Percentiles rank a stretch among this genome's conserved stretches.
phyloP scores from a whole-genome alignment of 2,888 invertebrate species.

The Isotomurus palustris region DNA sequence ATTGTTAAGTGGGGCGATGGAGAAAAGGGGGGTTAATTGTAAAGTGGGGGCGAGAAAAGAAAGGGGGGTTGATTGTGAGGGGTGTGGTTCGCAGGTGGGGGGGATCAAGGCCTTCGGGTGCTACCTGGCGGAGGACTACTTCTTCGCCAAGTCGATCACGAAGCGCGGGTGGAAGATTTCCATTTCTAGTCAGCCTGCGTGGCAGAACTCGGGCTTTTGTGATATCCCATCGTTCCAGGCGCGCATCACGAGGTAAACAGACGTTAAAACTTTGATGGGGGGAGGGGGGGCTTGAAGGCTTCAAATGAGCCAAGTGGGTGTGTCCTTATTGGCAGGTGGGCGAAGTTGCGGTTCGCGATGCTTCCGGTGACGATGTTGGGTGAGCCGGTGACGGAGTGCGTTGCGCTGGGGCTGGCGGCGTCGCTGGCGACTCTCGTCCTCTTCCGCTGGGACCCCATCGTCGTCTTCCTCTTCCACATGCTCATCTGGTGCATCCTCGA shows the following conservation, averaged over 20 bases:
- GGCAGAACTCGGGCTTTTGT: conserved; percentile 89
- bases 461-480: conserved; percentile 88
- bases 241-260: conserved; percentile 56
- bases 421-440: conserved; percentile 79
- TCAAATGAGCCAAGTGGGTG: too few relatives aligned
- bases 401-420: conserved; percentile 85
- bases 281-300: too few relatives aligned
- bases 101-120: conserved; percentile 86
- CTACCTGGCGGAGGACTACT: conserved; percentile 97
- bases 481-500: conserved; percentile 94
- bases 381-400: conserved; percentile 93
- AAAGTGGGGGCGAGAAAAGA: too few relatives aligned
- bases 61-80: too few relatives aligned
- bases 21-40: too few relatives aligned
- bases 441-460: conserved; percentile 81
- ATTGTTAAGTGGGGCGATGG: background rate
- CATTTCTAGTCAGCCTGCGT: conserved; percentile 87
- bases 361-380: conserved; percentile 82
- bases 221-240: conserved; percentile 81
- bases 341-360: conserved; percentile 92
- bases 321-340: conserved; percentile 75
- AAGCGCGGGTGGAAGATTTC: conserved; percentile 85
- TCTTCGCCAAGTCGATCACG: conserved; percentile 84
- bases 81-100: too few relatives aligned
- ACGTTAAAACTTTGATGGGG: background rate